Conservation (phyloP, 2,113 vertebrate species). For the Notechis scutatus region DNA sequence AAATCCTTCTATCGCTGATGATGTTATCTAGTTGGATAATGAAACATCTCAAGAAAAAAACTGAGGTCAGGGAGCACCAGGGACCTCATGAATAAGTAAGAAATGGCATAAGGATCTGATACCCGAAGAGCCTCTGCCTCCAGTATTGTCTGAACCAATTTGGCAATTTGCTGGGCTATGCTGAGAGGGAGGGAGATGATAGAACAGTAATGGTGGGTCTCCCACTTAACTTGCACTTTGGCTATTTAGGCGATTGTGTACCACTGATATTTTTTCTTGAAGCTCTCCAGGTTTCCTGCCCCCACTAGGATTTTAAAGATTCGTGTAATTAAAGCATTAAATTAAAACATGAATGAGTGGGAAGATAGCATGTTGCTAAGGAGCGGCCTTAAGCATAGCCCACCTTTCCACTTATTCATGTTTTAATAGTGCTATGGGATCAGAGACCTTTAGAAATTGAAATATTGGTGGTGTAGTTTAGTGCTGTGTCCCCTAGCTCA, state of each 20-base stretch:
- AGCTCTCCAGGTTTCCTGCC: not conserved
- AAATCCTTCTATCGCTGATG: not conserved
- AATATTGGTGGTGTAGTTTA: not conserved
- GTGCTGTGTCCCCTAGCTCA: not conserved
- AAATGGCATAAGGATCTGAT: not conserved
- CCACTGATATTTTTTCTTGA: not conserved
- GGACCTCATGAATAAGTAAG: not conserved
- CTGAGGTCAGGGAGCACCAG: not conserved
- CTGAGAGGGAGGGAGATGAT: not conserved
- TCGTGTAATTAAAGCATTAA: not conserved
- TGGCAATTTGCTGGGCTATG: not conserved
- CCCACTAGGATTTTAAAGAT: not conserved
- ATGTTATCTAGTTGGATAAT: not conserved
- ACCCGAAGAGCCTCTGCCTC: not conserved
- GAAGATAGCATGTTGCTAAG: not conserved
- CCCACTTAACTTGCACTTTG: not conserved
- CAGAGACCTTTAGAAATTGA: not conserved
- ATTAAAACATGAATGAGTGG: not conserved
- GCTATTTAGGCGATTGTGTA: not conserved
- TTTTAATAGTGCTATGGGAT: not conserved
- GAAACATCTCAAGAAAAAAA: not conserved
- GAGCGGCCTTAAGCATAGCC: not conserved
- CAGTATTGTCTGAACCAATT: not conserved
- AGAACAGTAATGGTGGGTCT: not conserved
- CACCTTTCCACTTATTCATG: not conserved